Percentiles rank a stretch among this genome's conserved stretches.
These are phyloP conservation scores for Paralichthys olivaceus DNA, from an alignment of 2,113 vertebrate genomes.

Conservation along the genomic window DNA sequence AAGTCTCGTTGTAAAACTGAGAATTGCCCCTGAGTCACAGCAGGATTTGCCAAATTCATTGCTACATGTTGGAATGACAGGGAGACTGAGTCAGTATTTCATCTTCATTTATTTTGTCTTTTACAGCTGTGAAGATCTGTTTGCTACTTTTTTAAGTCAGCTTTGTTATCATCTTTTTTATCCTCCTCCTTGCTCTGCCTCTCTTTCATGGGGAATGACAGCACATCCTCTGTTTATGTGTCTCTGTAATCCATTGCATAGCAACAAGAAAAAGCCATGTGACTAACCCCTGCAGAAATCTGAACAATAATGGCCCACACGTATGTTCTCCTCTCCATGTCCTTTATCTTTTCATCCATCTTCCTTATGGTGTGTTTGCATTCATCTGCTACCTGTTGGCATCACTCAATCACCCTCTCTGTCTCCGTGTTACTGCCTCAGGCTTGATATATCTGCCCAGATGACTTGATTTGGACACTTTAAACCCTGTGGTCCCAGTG, in stretches of 20 bases:
- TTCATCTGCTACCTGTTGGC: conserved; percentile 33
- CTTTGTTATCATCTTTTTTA: neutral
- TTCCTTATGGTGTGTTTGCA: conserved; percentile 17
- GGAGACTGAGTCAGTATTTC: conserved; percentile 11
- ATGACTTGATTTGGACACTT: conserved; percentile 31
- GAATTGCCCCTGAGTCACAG: conserved; percentile 19
- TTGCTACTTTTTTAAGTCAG: conserved; percentile 16
- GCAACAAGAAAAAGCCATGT: conserved; percentile 58
- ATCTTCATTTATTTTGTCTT: conserved; percentile 7
- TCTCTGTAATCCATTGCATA: conserved; percentile 54
- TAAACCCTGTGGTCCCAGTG: conserved; percentile 21
- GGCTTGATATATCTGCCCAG: conserved; percentile 45
- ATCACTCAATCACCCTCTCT: conserved; percentile 41
- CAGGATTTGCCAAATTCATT: neutral
- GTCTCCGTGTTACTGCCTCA: conserved; percentile 35
- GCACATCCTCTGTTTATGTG: conserved; percentile 57
- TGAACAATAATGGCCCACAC: conserved; percentile 1
- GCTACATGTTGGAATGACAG: neutral
- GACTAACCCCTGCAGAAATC: conserved; percentile 45
- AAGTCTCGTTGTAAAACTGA: neutral
- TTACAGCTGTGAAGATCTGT: neutral
- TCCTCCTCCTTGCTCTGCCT: neutral
- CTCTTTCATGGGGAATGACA: conserved; percentile 40
- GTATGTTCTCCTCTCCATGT: conserved; percentile 5
- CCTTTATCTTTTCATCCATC: conserved; percentile 7